phyloP scores from a whole-genome alignment of 1,140 invertebrate species.

The Cryptotermes secundus region DNA sequence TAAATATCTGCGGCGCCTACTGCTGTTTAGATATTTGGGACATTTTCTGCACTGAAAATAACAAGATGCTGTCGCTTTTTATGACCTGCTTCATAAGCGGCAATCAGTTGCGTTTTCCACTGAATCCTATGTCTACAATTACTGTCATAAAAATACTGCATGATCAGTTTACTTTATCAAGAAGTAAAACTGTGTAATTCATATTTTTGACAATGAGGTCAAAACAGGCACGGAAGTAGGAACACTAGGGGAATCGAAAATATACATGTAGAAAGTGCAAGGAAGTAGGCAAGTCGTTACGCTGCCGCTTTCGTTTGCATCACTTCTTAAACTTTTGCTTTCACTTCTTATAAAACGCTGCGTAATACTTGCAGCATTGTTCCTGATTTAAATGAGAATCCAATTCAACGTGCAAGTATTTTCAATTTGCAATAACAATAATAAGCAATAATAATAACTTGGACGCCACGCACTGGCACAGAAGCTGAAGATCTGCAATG shows the following conservation, averaged over 20 bases:
- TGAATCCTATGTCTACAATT: too few species aligned
- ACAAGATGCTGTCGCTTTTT: conserved; percentile 18
- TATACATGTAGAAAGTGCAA: neutral
- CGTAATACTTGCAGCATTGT: neutral
- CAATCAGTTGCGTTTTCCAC: too few species aligned
- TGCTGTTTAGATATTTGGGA: too few species aligned
- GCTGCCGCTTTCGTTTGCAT: conserved; percentile 2
- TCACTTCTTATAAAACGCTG: conserved; percentile 9
- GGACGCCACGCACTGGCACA: too few species aligned
- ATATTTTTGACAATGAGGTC: neutral
- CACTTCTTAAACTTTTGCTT: neutral
- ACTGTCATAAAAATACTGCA: too few species aligned
- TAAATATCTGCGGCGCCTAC: too few species aligned
- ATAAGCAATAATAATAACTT: too few species aligned
- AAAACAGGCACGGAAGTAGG: neutral
- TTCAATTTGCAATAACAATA: too few species aligned
- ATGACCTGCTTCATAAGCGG: conserved; percentile 22
- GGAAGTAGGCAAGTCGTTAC: neutral
- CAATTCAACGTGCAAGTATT: too few species aligned
- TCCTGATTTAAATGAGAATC: neutral
- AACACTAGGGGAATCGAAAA: neutral
- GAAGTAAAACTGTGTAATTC: too few species aligned
- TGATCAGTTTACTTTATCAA: too few species aligned
- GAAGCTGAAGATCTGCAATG: too few species aligned
- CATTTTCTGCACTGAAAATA: neutral